These are phyloP conservation scores for Ammodytes marinus DNA, from an alignment of 2,113 vertebrate species.

Conservation along the genomic window DNA sequence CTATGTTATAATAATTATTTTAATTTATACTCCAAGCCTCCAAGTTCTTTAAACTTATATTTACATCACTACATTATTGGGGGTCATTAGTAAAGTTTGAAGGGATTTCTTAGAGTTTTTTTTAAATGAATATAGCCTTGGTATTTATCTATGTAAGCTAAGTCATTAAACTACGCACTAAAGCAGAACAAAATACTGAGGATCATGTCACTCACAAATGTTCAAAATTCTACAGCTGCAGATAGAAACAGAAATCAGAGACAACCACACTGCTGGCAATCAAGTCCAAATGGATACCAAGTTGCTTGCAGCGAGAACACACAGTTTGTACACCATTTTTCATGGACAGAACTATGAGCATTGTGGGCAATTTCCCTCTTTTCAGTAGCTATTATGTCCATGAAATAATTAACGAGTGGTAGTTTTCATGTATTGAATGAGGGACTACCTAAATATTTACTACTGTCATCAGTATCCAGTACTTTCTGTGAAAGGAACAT, in stretches of 20 bases:
- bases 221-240: background rate
- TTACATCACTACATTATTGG: background rate
- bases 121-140: background rate
- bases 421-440: background rate
- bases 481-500: no score
- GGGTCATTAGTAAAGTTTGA: background rate
- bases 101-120: no score
- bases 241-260: background rate
- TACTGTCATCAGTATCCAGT: background rate
- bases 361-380: no score
- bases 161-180: background rate
- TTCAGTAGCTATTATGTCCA: background rate
- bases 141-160: background rate
- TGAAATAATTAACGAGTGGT: background rate
- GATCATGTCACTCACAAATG: background rate
- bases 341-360: background rate
- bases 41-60: background rate
- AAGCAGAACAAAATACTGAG: conserved; percentile 11
- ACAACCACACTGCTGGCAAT: background rate
- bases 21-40: background rate
- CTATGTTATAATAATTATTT: background rate
- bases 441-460: background rate
- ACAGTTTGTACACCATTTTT: background rate
- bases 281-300: background rate
- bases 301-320: conserved; percentile 19